phyloP scores from a whole-genome alignment of 2,888 invertebrate species.

The Acronicta aceris region DNA sequence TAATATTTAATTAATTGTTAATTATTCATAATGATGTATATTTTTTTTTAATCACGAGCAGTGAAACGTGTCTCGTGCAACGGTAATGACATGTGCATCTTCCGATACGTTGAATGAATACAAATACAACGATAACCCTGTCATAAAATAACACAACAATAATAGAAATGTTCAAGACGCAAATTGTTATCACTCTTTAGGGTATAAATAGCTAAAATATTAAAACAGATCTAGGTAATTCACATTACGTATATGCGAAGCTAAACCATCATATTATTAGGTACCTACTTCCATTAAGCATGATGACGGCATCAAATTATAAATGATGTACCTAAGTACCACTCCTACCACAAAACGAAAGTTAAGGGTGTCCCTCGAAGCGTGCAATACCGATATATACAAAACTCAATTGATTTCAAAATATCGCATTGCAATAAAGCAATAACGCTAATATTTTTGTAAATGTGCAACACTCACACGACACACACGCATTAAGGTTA shows the following conservation, averaged over 20 bases:
- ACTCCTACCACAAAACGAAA: no score
- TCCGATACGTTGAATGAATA: conserved; percentile 16
- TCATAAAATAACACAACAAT: conserved; percentile 4
- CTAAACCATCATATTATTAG: no score
- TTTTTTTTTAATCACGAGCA: neutral
- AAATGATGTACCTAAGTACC: no score
- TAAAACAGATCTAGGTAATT: no score
- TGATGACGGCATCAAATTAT: no score
- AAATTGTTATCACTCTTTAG: conserved; percentile 4
- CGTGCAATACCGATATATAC: conserved; percentile 12
- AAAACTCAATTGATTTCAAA: conserved; percentile 24
- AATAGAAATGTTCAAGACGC: conserved; percentile 11
- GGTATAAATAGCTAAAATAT: no score
- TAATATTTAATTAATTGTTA: no score
- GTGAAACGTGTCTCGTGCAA: conserved; percentile 8
- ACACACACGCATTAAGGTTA: conserved; percentile 37
- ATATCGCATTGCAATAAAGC: conserved; percentile 16
- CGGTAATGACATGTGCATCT: conserved; percentile 1
- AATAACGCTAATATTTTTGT: conserved; percentile 28
- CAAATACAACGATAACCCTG: conserved; percentile 22
- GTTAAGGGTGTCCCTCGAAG: neutral
- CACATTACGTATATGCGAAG: no score
- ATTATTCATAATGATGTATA: neutral
- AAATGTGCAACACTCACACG: conserved; percentile 36
- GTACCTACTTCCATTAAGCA: no score